Conservation (phyloP, 1,140 invertebrate genomes). For the Brachystomella parvula region DNA sequence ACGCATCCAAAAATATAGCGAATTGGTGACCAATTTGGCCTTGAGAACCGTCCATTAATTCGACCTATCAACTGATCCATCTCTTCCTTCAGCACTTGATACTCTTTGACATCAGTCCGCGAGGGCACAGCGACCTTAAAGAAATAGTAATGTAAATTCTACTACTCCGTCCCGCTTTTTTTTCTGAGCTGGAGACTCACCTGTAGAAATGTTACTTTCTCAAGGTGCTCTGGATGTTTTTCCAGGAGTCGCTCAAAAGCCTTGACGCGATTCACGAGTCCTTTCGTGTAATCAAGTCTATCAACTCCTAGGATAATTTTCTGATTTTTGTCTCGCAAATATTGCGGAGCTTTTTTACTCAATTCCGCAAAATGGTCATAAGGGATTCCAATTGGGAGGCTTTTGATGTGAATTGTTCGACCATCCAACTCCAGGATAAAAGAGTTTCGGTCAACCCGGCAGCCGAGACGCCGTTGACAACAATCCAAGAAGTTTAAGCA, state of each 20-base stretch:
- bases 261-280: slow-evolving; percentile 44
- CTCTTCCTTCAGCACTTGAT: slow-evolving; percentile 45
- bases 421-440: slow-evolving; percentile 43
- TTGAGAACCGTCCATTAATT: slow-evolving; percentile 45
- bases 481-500: slow-evolving; percentile 46
- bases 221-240: slow-evolving; percentile 43
- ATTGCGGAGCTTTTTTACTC: slow-evolving; percentile 41
- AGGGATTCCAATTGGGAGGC: slow-evolving; percentile 44
- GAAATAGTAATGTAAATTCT: neutral
- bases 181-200: slow-evolving; percentile 18
- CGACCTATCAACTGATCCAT: slow-evolving; percentile 44
- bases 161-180: neutral
- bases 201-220: slow-evolving; percentile 42
- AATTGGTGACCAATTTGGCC: slow-evolving; percentile 46
- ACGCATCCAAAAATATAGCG: slow-evolving; percentile 45
- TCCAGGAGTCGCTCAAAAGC: slow-evolving; percentile 45
- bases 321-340: slow-evolving; percentile 41
- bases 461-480: slow-evolving; percentile 43
- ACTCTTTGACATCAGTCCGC: slow-evolving; percentile 46
- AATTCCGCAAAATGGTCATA: slow-evolving; percentile 43
- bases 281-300: slow-evolving; percentile 47
- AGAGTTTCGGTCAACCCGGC: slow-evolving; percentile 42
- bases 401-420: slow-evolving; percentile 42
- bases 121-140: slow-evolving; percentile 45
- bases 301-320: slow-evolving; percentile 46